These are phyloP conservation scores for Trimorus sp. DNA, from an alignment of 2,888 invertebrate genomes.

Conservation along the genomic window DNA sequence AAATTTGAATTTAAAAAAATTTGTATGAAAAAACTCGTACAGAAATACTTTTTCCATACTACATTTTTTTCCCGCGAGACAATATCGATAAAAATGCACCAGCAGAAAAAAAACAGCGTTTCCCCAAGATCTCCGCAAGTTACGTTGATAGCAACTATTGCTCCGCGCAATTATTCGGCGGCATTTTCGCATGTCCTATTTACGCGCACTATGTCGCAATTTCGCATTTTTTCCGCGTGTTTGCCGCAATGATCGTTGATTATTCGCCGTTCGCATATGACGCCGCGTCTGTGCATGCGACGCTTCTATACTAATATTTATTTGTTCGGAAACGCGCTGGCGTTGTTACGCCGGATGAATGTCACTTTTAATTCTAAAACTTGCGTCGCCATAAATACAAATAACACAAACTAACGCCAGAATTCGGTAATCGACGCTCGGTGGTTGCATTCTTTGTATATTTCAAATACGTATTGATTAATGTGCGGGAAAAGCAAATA, in stretches of 20 bases:
- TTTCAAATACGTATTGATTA: too few species aligned
- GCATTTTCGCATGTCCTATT: conserved; percentile 39
- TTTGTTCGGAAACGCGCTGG: conserved; percentile 1
- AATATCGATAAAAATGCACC: too few species aligned
- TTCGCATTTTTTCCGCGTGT: conserved; percentile 26
- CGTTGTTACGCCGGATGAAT: not conserved
- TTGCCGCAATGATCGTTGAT: conserved; percentile 30
- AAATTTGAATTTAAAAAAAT: too few species aligned
- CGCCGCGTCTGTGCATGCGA: conserved; percentile 7
- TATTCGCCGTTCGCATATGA: conserved; percentile 20
- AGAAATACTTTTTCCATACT: too few species aligned
- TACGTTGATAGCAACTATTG: conserved; percentile 24
- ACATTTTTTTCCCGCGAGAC: too few species aligned
- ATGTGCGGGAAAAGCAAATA: too few species aligned
- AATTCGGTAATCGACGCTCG: not conserved
- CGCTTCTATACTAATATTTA: conserved; percentile 11
- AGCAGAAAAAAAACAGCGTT: too few species aligned
- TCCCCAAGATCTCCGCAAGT: conserved; percentile 11
- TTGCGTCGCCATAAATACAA: conserved; percentile 3
- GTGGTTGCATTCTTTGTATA: too few species aligned
- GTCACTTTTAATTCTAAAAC: conserved; percentile 19
- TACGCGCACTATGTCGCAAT: conserved; percentile 33
- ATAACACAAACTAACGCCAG: not conserved
- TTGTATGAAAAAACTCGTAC: too few species aligned
- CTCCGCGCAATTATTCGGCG: conserved; percentile 24